Evolutionary conservation across 2,797 vertebrate genomes (phyloP).

Genomic region (Nothura maculosa): DNA sequence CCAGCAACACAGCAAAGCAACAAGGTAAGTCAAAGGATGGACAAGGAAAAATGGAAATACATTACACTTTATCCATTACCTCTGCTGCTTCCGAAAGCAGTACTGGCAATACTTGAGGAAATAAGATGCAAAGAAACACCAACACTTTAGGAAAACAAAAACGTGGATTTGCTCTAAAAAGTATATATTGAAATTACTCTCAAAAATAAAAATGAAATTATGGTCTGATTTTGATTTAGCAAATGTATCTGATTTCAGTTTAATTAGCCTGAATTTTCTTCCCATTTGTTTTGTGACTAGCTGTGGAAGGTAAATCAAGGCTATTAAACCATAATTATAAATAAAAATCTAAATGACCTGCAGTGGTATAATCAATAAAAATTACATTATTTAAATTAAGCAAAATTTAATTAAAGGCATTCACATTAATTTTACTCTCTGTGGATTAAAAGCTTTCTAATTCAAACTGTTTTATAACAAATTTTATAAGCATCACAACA

Average conservation of each 20-base stretch:
- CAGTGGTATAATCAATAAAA: constrained; percentile 69
- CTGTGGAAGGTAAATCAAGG: constrained; percentile 65
- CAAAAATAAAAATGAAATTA: background rate
- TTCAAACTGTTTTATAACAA: constrained; percentile 31
- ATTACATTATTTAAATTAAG: constrained; percentile 70
- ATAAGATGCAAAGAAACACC: background rate
- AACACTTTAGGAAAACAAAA: background rate
- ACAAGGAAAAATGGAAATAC: background rate
- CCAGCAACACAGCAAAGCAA: background rate
- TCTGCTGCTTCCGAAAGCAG: background rate
- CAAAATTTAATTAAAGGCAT: constrained; percentile 63
- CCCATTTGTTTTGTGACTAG: constrained; percentile 47
- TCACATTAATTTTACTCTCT: constrained; percentile 40
- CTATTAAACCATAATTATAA: constrained; percentile 69
- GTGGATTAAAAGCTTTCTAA: constrained; percentile 27
- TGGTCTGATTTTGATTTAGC: background rate
- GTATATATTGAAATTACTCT: background rate
- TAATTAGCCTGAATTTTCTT: constrained; percentile 49
- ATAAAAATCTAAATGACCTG: constrained; percentile 54
- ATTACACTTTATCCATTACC: background rate
- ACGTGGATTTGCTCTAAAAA: background rate
- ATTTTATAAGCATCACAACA: constrained; percentile 10
- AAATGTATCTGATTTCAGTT: constrained; percentile 6
- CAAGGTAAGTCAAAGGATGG: background rate
- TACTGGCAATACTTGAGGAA: background rate